Conservation (phyloP, 2,113 vertebrate genomes). For the Amblyopsis rosae region DNA sequence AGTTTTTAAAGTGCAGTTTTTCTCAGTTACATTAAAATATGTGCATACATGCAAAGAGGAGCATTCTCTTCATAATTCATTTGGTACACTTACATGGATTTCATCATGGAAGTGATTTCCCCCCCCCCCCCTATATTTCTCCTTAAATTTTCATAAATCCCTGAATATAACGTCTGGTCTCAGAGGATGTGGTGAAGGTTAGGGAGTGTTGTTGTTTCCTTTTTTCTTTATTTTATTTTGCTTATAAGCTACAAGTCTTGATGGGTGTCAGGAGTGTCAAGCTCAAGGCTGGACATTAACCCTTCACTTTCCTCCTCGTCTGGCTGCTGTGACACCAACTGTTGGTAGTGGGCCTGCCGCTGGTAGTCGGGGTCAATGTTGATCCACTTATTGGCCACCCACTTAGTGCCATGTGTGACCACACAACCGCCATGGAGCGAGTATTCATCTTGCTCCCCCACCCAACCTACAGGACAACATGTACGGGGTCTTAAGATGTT, state of each 20-base stretch:
- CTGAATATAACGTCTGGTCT: constrained; percentile 63
- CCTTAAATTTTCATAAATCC: constrained; percentile 74
- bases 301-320: constrained; percentile 59
- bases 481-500: too few species aligned
- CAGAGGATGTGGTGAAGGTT: constrained; percentile 55
- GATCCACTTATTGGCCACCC: constrained; percentile 99
- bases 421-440: constrained; percentile 94
- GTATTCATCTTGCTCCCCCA: constrained; percentile 94
- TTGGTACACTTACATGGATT: constrained; percentile 34
- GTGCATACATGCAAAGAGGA: constrained; percentile 57
- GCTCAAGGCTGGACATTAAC: constrained; percentile 42
- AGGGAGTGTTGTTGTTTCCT: constrained; percentile 16
- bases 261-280: constrained; percentile 57
- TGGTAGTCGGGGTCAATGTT: constrained; percentile 93
- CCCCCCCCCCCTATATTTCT: too few species aligned
- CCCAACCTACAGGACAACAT: constrained; percentile 83
- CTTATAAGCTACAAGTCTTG: constrained; percentile 66
- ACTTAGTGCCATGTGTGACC: constrained; percentile 91
- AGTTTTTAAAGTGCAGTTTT: constrained; percentile 60
- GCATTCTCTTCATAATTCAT: constrained; percentile 30
- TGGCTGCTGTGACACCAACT: constrained; percentile 84
- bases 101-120: constrained; percentile 44
- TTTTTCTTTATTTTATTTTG: constrained; percentile 35
- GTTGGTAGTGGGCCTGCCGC: constrained; percentile 88
- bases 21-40: constrained; percentile 30